Evolutionary conservation across 1,140 invertebrate genomes (phyloP), one percentile per base, ranked within the genome.

Genomic region (Fopius arisanus): DNA sequence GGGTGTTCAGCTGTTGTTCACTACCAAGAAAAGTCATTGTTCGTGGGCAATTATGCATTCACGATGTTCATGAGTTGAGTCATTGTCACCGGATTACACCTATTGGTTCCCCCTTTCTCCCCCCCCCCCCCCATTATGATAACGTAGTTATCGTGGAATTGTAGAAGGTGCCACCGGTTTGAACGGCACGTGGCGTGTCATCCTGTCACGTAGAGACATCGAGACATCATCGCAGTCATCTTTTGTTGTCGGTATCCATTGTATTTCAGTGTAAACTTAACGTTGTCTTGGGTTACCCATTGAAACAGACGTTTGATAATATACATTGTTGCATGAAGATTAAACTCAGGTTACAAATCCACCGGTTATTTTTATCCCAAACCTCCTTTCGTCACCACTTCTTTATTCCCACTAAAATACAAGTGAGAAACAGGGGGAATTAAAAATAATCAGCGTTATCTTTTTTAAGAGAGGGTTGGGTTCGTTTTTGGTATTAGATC

Each of bases 151-250:
- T 28, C 54, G 26, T 59, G 21, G 23, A 19, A 10, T 7, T 48
- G 14, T 26, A 59, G 19, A 59, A 26, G 19, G 10, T 26, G 54
- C 54, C 54, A 59, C 54, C 23, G 19, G 19, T 3, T 59, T 65
- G 26, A 33, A 2, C 10, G 65, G 69, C 73, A 75, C 74, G 74
- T 72, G 74, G 70, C 65, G n/a, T 31, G 66, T 75, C 66, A 72
- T 75, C 70, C 74, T 75, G 70, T 75, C 73, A 75, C 63, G 41
- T 37, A 59, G 54, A 59, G 2, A 23, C 2, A 19, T 4, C 54
- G 54, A 59, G 54, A 59, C 54, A 59, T 59, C 54, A 59, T 59
- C 54, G 10, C 10, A 26, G 54, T 59, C 54, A 59, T 59, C 54
- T 59, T 59, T 59, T 59, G 54, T 59, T 59, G 54, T 59, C 54